Evolutionary conservation across 2,113 vertebrate genomes (phyloP).

Genomic region (Opisthocomus hoazin): DNA sequence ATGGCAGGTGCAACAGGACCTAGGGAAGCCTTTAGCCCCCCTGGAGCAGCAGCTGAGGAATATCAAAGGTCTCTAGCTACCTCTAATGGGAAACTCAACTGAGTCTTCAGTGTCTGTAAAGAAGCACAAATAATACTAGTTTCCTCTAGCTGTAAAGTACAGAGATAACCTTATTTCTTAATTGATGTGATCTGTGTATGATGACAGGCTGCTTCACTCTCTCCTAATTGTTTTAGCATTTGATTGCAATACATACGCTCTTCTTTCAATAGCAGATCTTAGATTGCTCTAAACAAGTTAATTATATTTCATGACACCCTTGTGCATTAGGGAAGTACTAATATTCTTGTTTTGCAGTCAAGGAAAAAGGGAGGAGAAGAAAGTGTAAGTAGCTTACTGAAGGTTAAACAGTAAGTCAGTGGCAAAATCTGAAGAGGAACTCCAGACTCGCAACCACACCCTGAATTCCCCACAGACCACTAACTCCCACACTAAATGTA

Average conservation of each 20-base stretch:
- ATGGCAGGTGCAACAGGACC: neutral
- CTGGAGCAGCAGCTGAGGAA: neutral
- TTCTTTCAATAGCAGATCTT: slow-evolving; percentile 11
- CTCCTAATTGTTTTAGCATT: slow-evolving; percentile 41
- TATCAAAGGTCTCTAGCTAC: neutral
- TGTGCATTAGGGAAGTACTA: slow-evolving; percentile 10
- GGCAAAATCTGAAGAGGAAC: neutral
- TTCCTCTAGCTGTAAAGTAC: neutral
- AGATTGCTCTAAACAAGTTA: slow-evolving; percentile 46
- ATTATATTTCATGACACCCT: slow-evolving; percentile 42
- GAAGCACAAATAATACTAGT: neutral
- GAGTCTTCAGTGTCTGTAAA: neutral
- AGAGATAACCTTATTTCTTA: slow-evolving; percentile 13
- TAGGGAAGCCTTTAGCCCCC: neutral
- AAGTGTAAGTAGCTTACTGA: neutral
- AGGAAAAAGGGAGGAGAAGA: neutral
- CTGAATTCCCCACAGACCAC: neutral
- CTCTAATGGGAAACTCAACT: neutral
- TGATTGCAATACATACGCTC: slow-evolving; percentile 38
- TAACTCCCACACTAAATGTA: neutral
- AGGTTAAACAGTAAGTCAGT: neutral
- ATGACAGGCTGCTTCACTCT: slow-evolving; percentile 3
- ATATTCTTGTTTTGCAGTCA: neutral
- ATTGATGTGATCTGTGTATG: neutral
- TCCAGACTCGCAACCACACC: neutral